phyloP scores from a whole-genome alignment of 2,113 vertebrate species.

The Scopus umbretta region DNA sequence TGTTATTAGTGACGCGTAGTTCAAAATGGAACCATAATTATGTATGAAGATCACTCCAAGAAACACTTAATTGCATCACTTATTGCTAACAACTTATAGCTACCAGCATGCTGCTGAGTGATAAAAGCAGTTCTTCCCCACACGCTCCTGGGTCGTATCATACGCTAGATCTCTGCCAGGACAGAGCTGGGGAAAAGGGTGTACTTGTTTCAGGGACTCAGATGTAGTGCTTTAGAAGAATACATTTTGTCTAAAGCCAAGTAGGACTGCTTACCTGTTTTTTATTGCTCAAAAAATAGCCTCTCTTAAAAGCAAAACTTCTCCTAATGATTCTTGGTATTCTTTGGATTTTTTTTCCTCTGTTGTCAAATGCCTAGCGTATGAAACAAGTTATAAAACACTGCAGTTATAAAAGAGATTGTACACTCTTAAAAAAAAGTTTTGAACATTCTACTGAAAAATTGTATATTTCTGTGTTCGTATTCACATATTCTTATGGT shows the following conservation, averaged over 20 bases:
- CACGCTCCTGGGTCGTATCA: background rate
- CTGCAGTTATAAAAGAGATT: background rate
- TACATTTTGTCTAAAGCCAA: background rate
- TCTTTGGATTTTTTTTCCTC: background rate
- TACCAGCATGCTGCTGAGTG: constrained; percentile 22
- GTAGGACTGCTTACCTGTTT: background rate
- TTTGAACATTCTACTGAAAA: background rate
- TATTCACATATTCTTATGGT: background rate
- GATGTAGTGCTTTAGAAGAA: background rate
- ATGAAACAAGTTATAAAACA: background rate
- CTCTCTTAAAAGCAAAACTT: background rate
- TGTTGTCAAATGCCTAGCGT: background rate
- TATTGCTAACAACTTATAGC: constrained; percentile 27
- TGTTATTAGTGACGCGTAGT: constrained; percentile 30
- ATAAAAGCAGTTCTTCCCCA: constrained; percentile 24
- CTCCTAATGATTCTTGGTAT: background rate
- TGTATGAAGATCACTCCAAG: constrained; percentile 54
- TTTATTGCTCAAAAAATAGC: background rate
- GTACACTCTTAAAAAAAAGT: background rate
- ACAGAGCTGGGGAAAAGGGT: background rate
- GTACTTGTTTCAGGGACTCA: background rate
- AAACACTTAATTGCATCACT: constrained; percentile 62
- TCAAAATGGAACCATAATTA: constrained; percentile 60
- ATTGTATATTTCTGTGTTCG: background rate
- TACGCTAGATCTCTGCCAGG: background rate